Evolutionary conservation across 2,888 invertebrate genomes (phyloP), one percentile per base, ranked within the genome.

Genomic region (Callosobruchus maculatus): DNA sequence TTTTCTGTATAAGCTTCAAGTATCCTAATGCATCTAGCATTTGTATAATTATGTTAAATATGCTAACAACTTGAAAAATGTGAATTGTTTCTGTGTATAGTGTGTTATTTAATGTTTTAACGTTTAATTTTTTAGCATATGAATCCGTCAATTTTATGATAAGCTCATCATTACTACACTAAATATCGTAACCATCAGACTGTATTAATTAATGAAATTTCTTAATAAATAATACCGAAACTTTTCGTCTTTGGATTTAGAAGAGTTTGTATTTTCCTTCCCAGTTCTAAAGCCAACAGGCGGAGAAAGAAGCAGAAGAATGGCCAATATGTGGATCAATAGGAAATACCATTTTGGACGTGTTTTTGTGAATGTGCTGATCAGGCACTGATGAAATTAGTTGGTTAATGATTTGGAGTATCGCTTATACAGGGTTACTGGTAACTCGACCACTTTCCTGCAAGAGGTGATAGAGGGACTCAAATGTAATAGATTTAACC

Each of bases 141-240:
- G 49, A 30, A 31, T 20, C 30, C 30, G 71, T 71, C 71, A 71
- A 71, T 71, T 71, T 71, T 26, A 26, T 49, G 49, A 49, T 49
- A 49, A 49, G 13, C 49, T 76, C 76, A 77, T 75, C 76, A 75
- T 49, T 78, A 73, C 72, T 76, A 77, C 73, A 77, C 76, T 78
- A 74, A 77, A 78, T 79, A 79, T 79, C 81, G 80, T 82, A 82
- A 81, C 79, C 80, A 77, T 82, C 82, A 82, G 82, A 83, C 82
- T 82, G 82, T 80, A 81, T 77, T 81, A 81, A 80, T 78, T 73
- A 75, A 76, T 79, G 79, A 82, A 82, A 82, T 82, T 82, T 83
- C 79, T 78, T 81, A 82, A 77, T 80, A 79, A 79, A 79, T 73
- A 68, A 73, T 67, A 75, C 75, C 73, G 72, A 71, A 66, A 71